phyloP scores from a whole-genome alignment of 1,140 invertebrate species.

The Procambarus virginalis region DNA sequence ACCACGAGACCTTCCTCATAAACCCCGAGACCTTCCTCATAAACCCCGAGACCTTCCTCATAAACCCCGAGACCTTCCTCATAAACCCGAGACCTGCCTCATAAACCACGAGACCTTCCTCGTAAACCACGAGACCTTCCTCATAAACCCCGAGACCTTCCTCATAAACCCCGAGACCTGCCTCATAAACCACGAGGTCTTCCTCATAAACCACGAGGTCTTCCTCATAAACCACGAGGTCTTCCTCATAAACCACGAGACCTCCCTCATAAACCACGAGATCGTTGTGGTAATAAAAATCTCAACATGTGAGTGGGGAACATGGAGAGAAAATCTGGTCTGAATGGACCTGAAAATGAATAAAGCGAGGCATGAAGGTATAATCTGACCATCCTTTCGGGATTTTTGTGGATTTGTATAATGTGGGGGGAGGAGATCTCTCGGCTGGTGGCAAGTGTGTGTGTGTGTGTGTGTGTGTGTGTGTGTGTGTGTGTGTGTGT shows the following conservation, averaged over 20 bases:
- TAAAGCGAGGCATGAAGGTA: background rate
- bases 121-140: too few species aligned
- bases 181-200: too few species aligned
- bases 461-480: slow-evolving; percentile 2
- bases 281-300: background rate
- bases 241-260: background rate
- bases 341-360: background rate
- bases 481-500: slow-evolving; percentile 2
- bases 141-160: too few species aligned
- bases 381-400: background rate
- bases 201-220: too few species aligned
- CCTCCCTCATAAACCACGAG: background rate
- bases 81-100: too few species aligned
- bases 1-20: too few species aligned
- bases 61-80: too few species aligned
- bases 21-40: too few species aligned
- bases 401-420: background rate
- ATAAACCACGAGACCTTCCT: too few species aligned
- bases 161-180: too few species aligned
- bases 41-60: too few species aligned
- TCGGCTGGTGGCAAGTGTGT: background rate
- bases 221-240: too few species aligned
- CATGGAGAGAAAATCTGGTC: background rate
- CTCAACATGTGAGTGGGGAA: background rate
- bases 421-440: background rate